Conservation (phyloP, 2,888 invertebrate species). For the Epistrophella euchroma region DNA sequence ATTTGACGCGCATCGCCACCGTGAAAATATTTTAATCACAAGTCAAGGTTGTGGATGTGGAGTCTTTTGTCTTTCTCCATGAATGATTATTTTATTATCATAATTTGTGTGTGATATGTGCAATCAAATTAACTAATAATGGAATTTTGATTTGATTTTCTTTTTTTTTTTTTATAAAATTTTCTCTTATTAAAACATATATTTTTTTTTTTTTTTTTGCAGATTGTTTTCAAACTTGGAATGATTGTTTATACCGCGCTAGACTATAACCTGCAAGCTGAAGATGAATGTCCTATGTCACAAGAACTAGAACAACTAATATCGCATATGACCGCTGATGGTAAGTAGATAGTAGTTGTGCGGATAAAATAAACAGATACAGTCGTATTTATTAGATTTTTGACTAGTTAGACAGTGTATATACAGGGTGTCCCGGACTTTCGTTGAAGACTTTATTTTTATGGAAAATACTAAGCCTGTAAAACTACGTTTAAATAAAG, state of each 20-base stretch:
- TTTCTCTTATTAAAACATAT: constrained; percentile 66
- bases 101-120: constrained; percentile 47
- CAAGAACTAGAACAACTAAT: constrained; percentile 94
- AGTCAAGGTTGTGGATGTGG: constrained; percentile 66
- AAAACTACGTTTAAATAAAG: too few species aligned
- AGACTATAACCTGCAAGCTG: constrained; percentile 93
- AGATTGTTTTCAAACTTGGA: constrained; percentile 93
- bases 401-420: too few species aligned
- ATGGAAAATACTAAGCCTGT: too few species aligned
- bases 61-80: constrained; percentile 47
- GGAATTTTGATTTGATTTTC: constrained; percentile 72
- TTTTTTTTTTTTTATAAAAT: constrained; percentile 84
- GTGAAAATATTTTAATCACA: constrained; percentile 69
- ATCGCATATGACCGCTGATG: constrained; percentile 92
- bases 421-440: too few species aligned
- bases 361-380: too few species aligned
- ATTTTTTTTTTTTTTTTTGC: constrained; percentile 81
- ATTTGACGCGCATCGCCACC: constrained; percentile 1
- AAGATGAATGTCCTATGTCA: constrained; percentile 94
- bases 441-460: too few species aligned
- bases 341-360: constrained; percentile 84
- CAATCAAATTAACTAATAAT: constrained; percentile 55
- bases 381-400: too few species aligned
- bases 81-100: constrained; percentile 14
- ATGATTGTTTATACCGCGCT: constrained; percentile 94